Evolutionary conservation across 2,113 vertebrate species (phyloP).

Genomic region (Patagioenas fasciata): DNA sequence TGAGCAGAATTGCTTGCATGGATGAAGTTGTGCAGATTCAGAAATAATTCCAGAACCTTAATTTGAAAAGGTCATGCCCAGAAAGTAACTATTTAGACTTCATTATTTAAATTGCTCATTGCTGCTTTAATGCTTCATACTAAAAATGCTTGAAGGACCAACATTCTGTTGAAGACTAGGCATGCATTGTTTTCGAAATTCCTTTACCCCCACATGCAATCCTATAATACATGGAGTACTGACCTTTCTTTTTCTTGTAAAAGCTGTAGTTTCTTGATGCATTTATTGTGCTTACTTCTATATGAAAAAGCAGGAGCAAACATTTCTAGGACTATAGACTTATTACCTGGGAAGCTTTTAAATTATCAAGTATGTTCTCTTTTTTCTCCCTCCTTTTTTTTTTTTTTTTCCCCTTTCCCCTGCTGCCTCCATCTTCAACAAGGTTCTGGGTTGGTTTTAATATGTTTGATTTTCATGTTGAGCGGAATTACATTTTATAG

Average conservation of each 20-base stretch:
- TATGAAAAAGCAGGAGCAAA: background rate
- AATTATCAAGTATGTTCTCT: background rate
- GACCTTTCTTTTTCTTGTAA: constrained; percentile 50
- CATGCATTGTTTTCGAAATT: constrained; percentile 64
- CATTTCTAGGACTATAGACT: background rate
- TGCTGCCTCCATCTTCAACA: background rate
- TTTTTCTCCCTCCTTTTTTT: too few species aligned
- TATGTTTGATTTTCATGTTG: background rate
- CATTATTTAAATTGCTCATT: constrained; percentile 7
- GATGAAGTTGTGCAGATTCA: constrained; percentile 14
- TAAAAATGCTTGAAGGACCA: constrained; percentile 58
- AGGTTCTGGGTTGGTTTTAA: background rate
- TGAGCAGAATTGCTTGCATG: background rate
- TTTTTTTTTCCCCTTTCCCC: too few species aligned
- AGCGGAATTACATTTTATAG: background rate
- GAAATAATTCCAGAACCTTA: background rate
- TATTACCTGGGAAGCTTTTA: background rate
- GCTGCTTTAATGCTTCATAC: constrained; percentile 16
- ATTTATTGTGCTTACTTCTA: background rate
- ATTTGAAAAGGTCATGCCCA: constrained; percentile 13
- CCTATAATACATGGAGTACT: constrained; percentile 55
- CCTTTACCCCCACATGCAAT: constrained; percentile 64
- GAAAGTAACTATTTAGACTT: constrained; percentile 23
- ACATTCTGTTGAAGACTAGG: constrained; percentile 53
- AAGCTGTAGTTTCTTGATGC: background rate